Evolutionary conservation across 1,140 invertebrate genomes (phyloP).

Genomic region (Conus betulinus): DNA sequence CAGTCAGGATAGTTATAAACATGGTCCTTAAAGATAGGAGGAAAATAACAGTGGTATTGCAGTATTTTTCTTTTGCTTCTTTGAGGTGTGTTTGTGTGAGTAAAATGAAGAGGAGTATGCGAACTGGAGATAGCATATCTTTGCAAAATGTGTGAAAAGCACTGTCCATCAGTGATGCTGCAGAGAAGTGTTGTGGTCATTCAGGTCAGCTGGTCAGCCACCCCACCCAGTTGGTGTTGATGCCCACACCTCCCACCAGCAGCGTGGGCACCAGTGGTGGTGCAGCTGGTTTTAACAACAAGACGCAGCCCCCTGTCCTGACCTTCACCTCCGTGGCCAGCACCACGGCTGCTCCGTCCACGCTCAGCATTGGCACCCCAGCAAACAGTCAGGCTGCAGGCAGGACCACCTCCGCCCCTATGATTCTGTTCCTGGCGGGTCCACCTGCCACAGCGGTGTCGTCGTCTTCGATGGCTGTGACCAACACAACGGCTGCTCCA

Average conservation of each 20-base stretch:
- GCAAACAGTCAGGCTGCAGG: background rate
- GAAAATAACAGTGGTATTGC: too few species aligned
- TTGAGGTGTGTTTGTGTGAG: too few species aligned
- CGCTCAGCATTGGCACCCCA: too few species aligned
- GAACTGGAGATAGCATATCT: too few species aligned
- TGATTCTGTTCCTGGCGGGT: conserved; percentile 23
- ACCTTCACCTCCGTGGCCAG: background rate
- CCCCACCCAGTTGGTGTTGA: background rate
- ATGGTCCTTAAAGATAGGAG: too few species aligned
- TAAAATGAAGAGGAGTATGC: too few species aligned
- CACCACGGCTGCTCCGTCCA: background rate
- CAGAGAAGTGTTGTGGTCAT: too few species aligned
- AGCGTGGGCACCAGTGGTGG: background rate
- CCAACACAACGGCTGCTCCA: background rate
- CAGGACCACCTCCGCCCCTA: conserved; percentile 6
- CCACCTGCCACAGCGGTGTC: background rate
- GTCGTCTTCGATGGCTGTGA: background rate
- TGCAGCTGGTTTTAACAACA: background rate
- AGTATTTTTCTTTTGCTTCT: too few species aligned
- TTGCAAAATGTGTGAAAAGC: too few species aligned
- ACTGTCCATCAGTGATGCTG: too few species aligned
- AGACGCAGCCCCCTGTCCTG: background rate
- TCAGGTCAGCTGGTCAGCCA: background rate
- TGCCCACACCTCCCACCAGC: background rate
- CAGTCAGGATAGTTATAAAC: too few species aligned